phyloP scores from a whole-genome alignment of 2,113 vertebrate genomes.

The Anolis carolinensis region DNA sequence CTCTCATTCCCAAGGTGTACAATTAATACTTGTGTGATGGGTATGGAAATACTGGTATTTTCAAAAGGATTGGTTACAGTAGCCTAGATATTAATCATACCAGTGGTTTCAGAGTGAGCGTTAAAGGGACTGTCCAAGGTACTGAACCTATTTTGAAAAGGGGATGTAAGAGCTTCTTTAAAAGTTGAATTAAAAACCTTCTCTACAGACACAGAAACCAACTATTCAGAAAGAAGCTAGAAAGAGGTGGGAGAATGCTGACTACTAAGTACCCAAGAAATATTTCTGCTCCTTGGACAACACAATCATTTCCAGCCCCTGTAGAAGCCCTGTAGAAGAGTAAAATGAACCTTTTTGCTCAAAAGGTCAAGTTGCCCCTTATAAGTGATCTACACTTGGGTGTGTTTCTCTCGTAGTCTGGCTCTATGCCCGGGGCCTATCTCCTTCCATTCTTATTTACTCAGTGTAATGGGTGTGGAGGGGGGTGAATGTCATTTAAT shows the following conservation, averaged over 20 bases:
- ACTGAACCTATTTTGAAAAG: no score
- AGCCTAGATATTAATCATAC: not conserved
- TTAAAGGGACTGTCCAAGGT: no score
- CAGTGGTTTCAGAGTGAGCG: not conserved
- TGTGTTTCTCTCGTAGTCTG: not conserved
- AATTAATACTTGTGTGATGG: not conserved
- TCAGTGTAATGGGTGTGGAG: slow-evolving; percentile 22
- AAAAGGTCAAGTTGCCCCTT: not conserved
- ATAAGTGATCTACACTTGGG: not conserved
- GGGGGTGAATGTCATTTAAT: slow-evolving; percentile 27
- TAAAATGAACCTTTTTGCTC: not conserved
- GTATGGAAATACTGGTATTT: slow-evolving; percentile 3
- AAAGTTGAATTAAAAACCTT: no score
- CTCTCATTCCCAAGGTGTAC: not conserved
- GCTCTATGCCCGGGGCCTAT: not conserved
- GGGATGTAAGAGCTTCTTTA: no score
- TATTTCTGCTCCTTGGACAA: not conserved
- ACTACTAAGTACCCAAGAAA: not conserved
- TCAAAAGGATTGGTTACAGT: not conserved
- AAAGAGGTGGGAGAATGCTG: not conserved
- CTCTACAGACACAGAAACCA: no score
- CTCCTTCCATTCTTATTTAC: not conserved
- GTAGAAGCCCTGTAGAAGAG: not conserved
- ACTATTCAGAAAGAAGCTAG: not conserved
- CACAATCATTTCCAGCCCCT: not conserved